Percentiles rank a stretch among this genome's conserved stretches.
Evolutionary conservation across 1,140 invertebrate species (phyloP).

Genomic region (Oscheius sp.): DNA sequence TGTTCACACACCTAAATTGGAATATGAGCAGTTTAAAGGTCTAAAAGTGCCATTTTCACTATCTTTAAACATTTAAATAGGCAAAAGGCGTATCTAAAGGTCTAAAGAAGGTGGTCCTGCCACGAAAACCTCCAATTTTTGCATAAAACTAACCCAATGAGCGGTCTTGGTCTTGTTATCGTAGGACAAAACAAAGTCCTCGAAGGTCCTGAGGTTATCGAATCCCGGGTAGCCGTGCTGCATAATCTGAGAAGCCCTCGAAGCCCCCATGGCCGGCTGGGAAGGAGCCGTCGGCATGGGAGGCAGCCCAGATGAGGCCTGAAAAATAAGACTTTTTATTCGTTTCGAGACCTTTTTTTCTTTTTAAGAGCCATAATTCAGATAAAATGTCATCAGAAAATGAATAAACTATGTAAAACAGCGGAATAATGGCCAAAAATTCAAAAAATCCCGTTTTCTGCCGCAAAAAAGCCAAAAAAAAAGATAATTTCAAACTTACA

Average conservation of each 20-base stretch:
- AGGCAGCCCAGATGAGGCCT: neutral
- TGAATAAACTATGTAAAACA: too few species aligned
- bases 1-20: conserved; percentile 78
- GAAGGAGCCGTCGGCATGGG: neutral
- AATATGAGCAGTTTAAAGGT: neutral
- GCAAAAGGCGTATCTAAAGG: neutral
- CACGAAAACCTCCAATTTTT: too few species aligned
- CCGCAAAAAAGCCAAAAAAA: neutral
- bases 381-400: neutral
- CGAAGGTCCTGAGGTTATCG: conserved; percentile 78
- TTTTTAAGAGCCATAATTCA: neutral
- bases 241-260: conserved; percentile 53
- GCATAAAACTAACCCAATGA: conserved; percentile 77
- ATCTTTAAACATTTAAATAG: neutral
- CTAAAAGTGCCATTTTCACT: neutral
- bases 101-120: too few species aligned
- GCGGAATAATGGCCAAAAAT: neutral
- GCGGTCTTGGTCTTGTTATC: conserved; percentile 78
- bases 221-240: conserved; percentile 84
- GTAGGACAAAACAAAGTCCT: conserved; percentile 90
- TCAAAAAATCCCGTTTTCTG: neutral
- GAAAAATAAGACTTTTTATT: neutral
- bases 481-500: neutral
- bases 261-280: neutral
- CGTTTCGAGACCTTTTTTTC: neutral